These are phyloP conservation scores for Gopherus flavomarginatus DNA, from an alignment of 2,113 vertebrate species.

Conservation along the genomic window DNA sequence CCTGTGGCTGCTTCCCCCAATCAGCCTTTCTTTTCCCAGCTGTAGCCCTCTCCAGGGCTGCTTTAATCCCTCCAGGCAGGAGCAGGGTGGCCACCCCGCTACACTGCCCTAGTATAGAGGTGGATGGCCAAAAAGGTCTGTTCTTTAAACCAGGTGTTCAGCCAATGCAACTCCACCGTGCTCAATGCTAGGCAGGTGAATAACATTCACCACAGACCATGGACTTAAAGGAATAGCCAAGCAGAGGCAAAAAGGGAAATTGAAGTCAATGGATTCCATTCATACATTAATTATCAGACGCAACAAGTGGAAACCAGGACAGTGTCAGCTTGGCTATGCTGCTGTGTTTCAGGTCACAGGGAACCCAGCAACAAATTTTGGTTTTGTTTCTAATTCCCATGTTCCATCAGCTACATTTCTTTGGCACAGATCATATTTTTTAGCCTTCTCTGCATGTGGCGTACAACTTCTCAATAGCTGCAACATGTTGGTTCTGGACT, in stretches of 20 bases:
- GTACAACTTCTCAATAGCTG: fast-evolving
- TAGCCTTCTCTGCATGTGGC: fast-evolving
- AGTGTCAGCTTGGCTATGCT: background rate
- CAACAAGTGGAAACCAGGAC: background rate
- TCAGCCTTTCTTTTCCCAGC: no score
- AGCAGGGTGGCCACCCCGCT: no score
- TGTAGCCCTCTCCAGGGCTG: no score
- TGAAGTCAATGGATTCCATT: background rate
- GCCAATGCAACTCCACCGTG: fast-evolving
- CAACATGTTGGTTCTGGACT: background rate
- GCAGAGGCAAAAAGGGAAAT: background rate
- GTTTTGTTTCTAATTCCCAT: background rate
- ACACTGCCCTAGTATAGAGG: no score
- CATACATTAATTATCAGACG: background rate
- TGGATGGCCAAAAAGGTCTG: background rate
- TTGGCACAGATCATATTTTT: background rate
- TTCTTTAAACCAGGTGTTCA: background rate
- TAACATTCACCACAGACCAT: no score
- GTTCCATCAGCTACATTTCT: background rate
- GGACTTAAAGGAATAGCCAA: background rate
- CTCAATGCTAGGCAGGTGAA: background rate
- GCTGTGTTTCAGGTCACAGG: background rate
- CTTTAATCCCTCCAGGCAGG: no score
- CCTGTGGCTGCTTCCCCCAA: no score
- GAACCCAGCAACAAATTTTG: background rate